A percentile compares a stretch with the other conserved stretches of the same genome.
These are phyloP conservation scores for Gobiocypris rarus DNA, from an alignment of 2,113 vertebrate species.

Conservation along the genomic window DNA sequence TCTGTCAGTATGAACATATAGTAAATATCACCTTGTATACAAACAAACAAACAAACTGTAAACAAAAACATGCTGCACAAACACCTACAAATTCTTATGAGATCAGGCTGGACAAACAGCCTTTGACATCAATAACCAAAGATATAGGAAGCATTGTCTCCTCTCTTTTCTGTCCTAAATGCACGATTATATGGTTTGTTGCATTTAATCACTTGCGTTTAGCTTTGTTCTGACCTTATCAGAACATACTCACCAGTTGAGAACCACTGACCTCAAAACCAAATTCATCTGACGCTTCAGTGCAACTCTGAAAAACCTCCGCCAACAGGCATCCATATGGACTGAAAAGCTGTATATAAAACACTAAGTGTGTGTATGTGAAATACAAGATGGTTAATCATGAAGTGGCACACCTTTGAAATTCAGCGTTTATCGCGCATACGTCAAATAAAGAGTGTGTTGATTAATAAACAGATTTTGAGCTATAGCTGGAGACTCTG, in stretches of 20 bases:
- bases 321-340: background rate
- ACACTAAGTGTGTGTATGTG: background rate
- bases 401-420: background rate
- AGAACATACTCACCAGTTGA: background rate
- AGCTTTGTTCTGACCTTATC: constrained; percentile 26
- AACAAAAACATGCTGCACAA: background rate
- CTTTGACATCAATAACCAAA: background rate
- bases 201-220: background rate
- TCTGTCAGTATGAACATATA: background rate
- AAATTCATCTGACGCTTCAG: constrained; percentile 10
- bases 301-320: background rate
- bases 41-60: background rate
- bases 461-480: constrained; percentile 25
- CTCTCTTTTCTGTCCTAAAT: background rate
- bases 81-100: background rate
- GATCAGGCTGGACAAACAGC: background rate
- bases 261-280: constrained; percentile 14
- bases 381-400: background rate
- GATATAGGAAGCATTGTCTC: too few relatives aligned
- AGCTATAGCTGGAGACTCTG: background rate
- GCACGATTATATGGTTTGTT: constrained; percentile 17
- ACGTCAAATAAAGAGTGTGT: background rate
- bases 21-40: background rate
- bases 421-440: background rate
- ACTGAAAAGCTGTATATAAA: background rate